Conservation (phyloP, 1,140 invertebrate genomes). For the Marisa cornuarietis region DNA sequence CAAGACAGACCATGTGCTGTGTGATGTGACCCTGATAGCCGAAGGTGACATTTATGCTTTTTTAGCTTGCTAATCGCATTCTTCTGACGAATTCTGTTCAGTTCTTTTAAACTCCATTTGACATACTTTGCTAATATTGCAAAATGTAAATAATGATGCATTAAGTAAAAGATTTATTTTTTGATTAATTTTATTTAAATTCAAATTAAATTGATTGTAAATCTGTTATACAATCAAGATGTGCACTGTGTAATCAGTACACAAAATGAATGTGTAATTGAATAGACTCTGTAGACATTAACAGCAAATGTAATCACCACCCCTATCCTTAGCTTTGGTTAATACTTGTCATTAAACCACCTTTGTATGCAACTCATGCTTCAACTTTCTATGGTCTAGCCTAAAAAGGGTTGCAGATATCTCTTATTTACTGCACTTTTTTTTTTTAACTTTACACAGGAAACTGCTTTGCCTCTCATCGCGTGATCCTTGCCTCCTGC, state of each 20-base stretch:
- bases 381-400: neutral
- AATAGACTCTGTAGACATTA: no score
- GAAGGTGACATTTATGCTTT: conserved; percentile 62
- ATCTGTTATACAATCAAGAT: no score
- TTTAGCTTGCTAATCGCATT: no score
- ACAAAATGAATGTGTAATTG: no score
- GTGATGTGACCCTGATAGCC: conserved; percentile 66
- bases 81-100: no score
- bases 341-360: neutral
- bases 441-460: conserved; percentile 33
- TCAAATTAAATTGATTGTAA: no score
- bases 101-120: no score
- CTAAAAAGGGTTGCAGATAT: neutral
- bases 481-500: conserved; percentile 64
- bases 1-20: conserved; percentile 63
- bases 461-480: conserved; percentile 61
- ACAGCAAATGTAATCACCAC: neutral
- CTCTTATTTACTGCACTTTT: neutral
- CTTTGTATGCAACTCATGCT: neutral
- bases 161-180: no score
- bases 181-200: no score
- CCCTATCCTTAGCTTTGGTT: neutral
- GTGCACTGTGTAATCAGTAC: no score
- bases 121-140: no score
- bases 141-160: no score